A percentile compares a stretch with the other conserved stretches of the same genome.
Conservation (phyloP, 2,113 vertebrate species). For the Sinocyclocheilus maitianheensis region DNA sequence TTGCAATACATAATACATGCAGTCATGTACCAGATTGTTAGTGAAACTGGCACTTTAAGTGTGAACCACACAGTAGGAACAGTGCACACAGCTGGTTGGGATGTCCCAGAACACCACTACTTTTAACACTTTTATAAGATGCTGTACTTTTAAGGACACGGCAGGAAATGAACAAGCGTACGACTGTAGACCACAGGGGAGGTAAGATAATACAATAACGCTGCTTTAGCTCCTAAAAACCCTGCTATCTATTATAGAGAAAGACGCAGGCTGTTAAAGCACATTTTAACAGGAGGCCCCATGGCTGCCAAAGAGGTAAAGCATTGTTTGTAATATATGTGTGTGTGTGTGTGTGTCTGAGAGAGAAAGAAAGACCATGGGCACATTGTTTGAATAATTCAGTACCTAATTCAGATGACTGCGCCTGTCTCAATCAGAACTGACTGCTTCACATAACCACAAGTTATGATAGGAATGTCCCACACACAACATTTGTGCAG, state of each 20-base stretch:
- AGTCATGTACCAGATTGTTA: not conserved
- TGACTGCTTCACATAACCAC: not conserved
- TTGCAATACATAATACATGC: not conserved
- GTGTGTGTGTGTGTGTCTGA: conserved; percentile 19
- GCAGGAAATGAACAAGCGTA: not conserved
- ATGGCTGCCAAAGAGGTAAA: conserved; percentile 28
- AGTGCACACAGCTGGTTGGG: not conserved
- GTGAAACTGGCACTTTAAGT: conserved; percentile 5
- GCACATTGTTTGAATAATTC: not conserved
- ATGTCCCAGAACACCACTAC: conserved; percentile 5
- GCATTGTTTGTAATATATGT: conserved; percentile 29
- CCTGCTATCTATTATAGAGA: conserved; percentile 59
- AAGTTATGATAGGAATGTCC: not conserved
- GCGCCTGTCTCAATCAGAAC: not conserved
- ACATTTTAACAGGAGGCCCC: conserved; percentile 23
- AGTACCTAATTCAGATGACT: not conserved
- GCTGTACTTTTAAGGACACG: conserved; percentile 40
- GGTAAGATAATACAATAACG: conserved; percentile 37
- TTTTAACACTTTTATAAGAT: conserved; percentile 40
- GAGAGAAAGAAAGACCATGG: conserved; percentile 1
- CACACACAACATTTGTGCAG: not conserved
- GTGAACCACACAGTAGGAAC: conserved; percentile 8
- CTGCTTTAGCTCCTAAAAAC: conserved; percentile 37
- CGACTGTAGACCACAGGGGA: conserved; percentile 6
- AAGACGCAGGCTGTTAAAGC: conserved; percentile 28